Conservation (phyloP, 2,113 vertebrate species). For the Ptilorrhoa leucosticta region DNA sequence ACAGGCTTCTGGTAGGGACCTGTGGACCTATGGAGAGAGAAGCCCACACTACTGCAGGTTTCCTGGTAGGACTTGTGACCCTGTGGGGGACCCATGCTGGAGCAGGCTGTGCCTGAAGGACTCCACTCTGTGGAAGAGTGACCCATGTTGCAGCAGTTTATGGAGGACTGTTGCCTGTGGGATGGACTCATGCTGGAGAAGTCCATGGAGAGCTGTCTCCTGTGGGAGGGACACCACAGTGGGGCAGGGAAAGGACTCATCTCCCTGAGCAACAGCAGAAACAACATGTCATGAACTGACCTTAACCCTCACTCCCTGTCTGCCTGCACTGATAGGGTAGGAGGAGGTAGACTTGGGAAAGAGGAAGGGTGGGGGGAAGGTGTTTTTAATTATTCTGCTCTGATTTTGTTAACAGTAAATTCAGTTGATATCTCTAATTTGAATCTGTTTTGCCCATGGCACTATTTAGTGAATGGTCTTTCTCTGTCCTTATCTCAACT, state of each 20-base stretch:
- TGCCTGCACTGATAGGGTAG: not conserved
- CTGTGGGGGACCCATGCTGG: accelerated
- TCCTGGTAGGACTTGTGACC: not conserved
- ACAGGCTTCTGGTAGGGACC: not conserved
- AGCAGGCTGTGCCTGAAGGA: not conserved
- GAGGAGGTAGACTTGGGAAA: not conserved
- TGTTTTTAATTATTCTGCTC: not conserved
- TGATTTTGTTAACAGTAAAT: not conserved
- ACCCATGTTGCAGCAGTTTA: accelerated
- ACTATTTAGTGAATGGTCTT: not conserved
- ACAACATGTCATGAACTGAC: not conserved
- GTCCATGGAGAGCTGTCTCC: not conserved
- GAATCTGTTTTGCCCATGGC: not conserved
- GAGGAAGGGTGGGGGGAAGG: not conserved
- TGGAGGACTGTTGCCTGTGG: not conserved
- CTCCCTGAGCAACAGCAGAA: not conserved
- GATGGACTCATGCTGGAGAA: not conserved
- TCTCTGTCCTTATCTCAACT: not conserved
- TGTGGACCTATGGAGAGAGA: not conserved
- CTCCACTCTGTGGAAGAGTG: not conserved
- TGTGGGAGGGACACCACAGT: not conserved
- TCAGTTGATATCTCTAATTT: not conserved
- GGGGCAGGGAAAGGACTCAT: not conserved
- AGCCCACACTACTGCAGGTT: not conserved
- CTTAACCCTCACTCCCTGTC: not conserved